These are phyloP conservation scores for Ptychodera flava DNA, from an alignment of 35 echinoderm and acorn worm species.

Conservation along the genomic window DNA sequence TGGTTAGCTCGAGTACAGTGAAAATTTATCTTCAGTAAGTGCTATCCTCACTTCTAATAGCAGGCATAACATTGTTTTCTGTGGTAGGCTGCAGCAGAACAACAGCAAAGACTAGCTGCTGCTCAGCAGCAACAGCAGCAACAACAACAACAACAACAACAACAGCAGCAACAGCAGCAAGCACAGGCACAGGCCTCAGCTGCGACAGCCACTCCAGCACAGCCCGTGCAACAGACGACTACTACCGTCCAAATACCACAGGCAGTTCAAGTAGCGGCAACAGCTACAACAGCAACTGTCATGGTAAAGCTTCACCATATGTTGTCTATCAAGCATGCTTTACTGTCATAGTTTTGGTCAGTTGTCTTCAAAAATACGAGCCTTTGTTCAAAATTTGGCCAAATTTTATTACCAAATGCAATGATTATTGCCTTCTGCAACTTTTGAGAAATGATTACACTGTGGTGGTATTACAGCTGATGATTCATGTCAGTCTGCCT, in stretches of 20 bases:
- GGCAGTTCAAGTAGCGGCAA: conserved; percentile 15
- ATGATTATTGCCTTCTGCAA: not conserved
- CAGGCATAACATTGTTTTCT: too few relatives aligned
- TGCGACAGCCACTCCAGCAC: conserved; percentile 30
- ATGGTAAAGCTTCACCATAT: conserved; percentile 43
- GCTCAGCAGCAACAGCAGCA: conserved; percentile 40
- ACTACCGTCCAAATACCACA: not conserved
- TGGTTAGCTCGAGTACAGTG: too few relatives aligned
- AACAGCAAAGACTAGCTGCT: not conserved
- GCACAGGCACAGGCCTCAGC: conserved; percentile 43
- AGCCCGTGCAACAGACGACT: conserved; percentile 27
- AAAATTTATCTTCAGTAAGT: too few relatives aligned
- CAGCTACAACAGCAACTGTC: conserved; percentile 71
- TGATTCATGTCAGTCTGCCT: too few relatives aligned
- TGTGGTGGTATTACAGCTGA: too few relatives aligned
- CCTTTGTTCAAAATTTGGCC: too few relatives aligned
- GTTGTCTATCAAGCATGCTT: not conserved
- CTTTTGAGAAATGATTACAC: too few relatives aligned
- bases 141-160: conserved; percentile 81
- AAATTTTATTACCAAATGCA: not conserved
- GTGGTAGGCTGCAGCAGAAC: not conserved
- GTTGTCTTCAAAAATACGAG: not conserved
- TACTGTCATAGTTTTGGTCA: not conserved
- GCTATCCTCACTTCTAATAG: too few relatives aligned
- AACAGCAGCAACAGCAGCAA: conserved; percentile 54